Evolutionary conservation across 2,797 vertebrate species (phyloP), one percentile per base, ranked within the genome.

Genomic region (Siniperca undulata): DNA sequence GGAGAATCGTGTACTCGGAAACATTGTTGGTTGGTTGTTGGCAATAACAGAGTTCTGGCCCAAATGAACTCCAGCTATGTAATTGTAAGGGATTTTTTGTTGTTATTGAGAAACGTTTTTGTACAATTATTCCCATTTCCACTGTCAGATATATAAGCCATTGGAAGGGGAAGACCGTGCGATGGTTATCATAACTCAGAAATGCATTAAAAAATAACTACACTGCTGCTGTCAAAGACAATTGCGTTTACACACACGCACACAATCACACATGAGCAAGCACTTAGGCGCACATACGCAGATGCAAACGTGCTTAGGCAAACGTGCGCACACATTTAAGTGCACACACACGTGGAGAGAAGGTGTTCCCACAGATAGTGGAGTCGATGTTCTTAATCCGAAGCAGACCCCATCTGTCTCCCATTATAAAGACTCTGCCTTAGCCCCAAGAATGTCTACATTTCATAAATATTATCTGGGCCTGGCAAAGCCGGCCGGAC

Each of bases 331-430:
- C 81, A 76, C 85, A 85, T 84, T 82, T 68, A 86, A 78, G 74
- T 71, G 78, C 80, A 75, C 83, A 76, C 87, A 90, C 87, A 86
- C 69, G 53, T 82, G 83, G 71, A 71, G 88, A 72, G 92, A 94
- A 95, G 94, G 94, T 95, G 93, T 95, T 95, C 93, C 94, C 92
- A 94, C 93, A 95, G 95, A 96, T 95, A 95, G 93, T 67, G 85
- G 89, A 93, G 91, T 91, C 85, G 79, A 92, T 91, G 93, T 88
- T 93, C 89, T 88, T 95, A 96, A 96, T 95, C 93, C 92, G 84
- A 95, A 96, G 92, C 95, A 96, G 94, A 95, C 93, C 93, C 85
- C 95, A 95, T 95, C 94, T 96, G 95, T 94, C 90, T 95, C 90
- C 94, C 90, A 96, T 96, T 96, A 95, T 91, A 88, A 93, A 86